Base-by-base conservation (phyloP, 2,888 invertebrate genomes). In the Ctena decussata region DNA sequence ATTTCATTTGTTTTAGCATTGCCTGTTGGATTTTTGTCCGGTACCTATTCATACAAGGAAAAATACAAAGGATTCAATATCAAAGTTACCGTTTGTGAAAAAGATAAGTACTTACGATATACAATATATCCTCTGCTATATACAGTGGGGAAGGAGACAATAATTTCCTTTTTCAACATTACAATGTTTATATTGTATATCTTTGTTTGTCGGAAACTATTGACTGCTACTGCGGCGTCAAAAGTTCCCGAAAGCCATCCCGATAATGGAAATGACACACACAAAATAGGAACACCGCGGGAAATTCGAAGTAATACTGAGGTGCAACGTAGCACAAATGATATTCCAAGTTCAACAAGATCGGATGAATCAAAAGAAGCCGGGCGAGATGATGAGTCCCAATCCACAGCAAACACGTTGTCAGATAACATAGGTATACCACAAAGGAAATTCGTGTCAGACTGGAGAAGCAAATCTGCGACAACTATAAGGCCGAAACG, bases 51-150 rank as follows among this genome's bases (percentile, higher is more conserved):
- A 5, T 30, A 57, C 24, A n/a, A 11, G 27, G 41, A 44, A 21
- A 24, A 12, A 8, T 82, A 76, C 44, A 77, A 69, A 32, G 71
- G 71, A 12, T 32, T 11, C 15, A 49, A 49, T 15, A 44, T 85
- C 12, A 72, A 35, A 30, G 53, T 69, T 8, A 85, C 85, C 24
- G 32, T 77, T 2, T 82, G 85, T 46, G 85, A 85, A 70, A 82
- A 79, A 41, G 85, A 78, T 35, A 35, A 72, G 53, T 18, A 39
- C 1, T 82, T 49, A 27, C 49, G 75, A 30, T 24, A 24, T 2
- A 72, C 85, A 2, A 27, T 79, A 18, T 46, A 37, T 53, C 82
- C 85, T n/a, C 60, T 82, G 5, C 37, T 32, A 11, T 82, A 79
- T 41, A 41, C 65, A 11, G 27, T 39, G 21, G 32, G 41, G 15